phyloP scores from a whole-genome alignment of 2,888 invertebrate genomes.

The Cryptus armator region DNA sequence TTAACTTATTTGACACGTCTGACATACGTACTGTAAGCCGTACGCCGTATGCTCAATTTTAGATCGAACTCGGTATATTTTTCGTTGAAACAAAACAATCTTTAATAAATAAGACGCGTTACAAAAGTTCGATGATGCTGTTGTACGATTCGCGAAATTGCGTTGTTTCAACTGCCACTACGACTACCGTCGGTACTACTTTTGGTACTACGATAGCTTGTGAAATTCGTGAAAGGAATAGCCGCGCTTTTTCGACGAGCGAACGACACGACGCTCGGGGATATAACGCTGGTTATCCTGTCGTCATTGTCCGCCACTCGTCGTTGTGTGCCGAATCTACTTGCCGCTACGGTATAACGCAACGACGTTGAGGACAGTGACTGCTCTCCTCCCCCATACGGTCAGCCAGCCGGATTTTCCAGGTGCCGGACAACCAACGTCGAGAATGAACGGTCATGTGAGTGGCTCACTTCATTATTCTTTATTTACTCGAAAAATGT shows the following conservation, averaged over 20 bases:
- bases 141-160: neutral
- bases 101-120: neutral
- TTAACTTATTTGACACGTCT: neutral
- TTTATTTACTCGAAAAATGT: constrained; percentile 17
- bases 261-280: neutral
- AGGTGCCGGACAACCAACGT: constrained; percentile 9
- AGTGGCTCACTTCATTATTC: constrained; percentile 20
- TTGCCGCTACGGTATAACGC: constrained; percentile 2
- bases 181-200: neutral
- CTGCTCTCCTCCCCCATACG: neutral
- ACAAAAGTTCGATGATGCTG: constrained; percentile 22
- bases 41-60: neutral
- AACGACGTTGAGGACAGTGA: constrained; percentile 8
- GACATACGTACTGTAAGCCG: neutral
- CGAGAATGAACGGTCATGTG: constrained; percentile 25
- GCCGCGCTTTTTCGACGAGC: constrained; percentile 7
- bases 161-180: neutral
- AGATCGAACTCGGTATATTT: neutral
- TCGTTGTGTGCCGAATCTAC: neutral
- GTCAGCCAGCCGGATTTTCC: neutral
- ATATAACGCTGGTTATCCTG: neutral
- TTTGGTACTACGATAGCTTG: neutral
- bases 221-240: constrained; percentile 8
- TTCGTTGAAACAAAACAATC: neutral
- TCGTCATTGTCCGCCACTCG: constrained; percentile 10